A percentile compares a stretch with the other conserved stretches of the same genome.
phyloP scores from a whole-genome alignment of 1,140 invertebrate genomes.

The Sipha flava region DNA sequence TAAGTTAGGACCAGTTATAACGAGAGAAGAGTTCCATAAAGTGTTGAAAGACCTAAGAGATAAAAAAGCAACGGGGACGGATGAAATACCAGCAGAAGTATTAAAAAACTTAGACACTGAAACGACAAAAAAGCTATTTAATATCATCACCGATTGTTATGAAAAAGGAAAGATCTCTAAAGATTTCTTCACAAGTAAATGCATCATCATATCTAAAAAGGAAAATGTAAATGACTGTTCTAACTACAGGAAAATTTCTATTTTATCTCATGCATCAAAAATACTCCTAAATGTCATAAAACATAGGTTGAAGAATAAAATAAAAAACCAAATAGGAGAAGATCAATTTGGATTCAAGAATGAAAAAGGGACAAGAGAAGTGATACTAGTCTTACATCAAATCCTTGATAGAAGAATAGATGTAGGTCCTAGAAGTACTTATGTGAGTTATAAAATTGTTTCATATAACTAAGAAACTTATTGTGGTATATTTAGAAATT shows the following conservation, averaged over 20 bases:
- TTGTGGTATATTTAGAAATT: too few species aligned
- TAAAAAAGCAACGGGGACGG: too few species aligned
- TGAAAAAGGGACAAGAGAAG: background rate
- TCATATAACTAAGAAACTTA: too few species aligned
- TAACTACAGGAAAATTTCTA: constrained; percentile 34
- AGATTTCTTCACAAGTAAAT: background rate
- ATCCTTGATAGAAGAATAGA: constrained; percentile 20
- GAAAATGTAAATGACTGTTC: constrained; percentile 27
- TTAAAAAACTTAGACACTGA: too few species aligned
- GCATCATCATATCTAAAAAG: background rate
- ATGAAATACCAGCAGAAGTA: too few species aligned
- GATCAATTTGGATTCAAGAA: background rate
- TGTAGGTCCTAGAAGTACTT: background rate
- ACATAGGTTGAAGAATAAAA: background rate
- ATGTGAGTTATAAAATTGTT: too few species aligned
- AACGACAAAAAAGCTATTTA: background rate
- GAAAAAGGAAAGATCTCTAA: constrained; percentile 1
- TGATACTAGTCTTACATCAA: background rate
- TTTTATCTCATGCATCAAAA: too few species aligned
- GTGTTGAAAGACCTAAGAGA: background rate
- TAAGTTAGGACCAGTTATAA: background rate
- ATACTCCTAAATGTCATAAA: background rate
- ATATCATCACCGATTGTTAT: constrained; percentile 11
- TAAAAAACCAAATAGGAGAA: background rate
- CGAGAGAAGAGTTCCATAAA: background rate